Base-by-base conservation (phyloP, 37 sponge, comb jelly and placozoan genomes). In the Amphimedon queenslandica region DNA sequence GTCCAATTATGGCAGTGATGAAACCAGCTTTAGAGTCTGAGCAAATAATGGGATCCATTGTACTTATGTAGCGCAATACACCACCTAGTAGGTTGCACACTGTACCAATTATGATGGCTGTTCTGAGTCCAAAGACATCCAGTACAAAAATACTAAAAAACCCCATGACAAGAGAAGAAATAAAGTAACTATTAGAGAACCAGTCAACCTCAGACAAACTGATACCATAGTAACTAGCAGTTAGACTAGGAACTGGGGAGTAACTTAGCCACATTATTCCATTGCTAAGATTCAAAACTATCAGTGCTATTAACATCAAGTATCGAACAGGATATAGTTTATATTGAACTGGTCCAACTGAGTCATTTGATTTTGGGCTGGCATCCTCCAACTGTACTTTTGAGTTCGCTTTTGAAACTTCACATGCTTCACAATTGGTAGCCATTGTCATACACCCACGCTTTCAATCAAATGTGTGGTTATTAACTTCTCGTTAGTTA, bases 261-360 rank as follows among this genome's bases (percentile, higher is more conserved):
- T 72, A 94, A 28, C 88, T 84, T 60, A 94, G 47, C 92, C 92
- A 91, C 80, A 84, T 80, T 77, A 66, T 90, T 37, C 90, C 90
- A 67, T 84, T 84, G 70, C 86, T 90, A 51, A 84, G 32, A 74
- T 84, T 90, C 30, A 90, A 55, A n/a, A 81, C 34, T 30, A 53
- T 76, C 47, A 84, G 40, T 11, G 81, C 42, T 23, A 35, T 63
- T 3, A 90, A 70, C 82, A 90, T 76, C 56, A 84, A 56, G 86
- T 86, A 90, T 30, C 90, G 43, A 58, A 79, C 65, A n/a, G 20
- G 41, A 68, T 90, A 90, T 23, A 81, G 43, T 23, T 36, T 36
- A 31, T 77, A 25, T 47, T 47, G 13, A 47, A 47, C 53, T n/a
- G n/a, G n/a, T n/a, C n/a, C n/a, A n/a, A n/a, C n/a, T n/a, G n/a